Percentiles rank a stretch among this genome's conserved stretches.
phyloP scores from a whole-genome alignment of 2,113 vertebrate species.

The Manacus vitellinus region DNA sequence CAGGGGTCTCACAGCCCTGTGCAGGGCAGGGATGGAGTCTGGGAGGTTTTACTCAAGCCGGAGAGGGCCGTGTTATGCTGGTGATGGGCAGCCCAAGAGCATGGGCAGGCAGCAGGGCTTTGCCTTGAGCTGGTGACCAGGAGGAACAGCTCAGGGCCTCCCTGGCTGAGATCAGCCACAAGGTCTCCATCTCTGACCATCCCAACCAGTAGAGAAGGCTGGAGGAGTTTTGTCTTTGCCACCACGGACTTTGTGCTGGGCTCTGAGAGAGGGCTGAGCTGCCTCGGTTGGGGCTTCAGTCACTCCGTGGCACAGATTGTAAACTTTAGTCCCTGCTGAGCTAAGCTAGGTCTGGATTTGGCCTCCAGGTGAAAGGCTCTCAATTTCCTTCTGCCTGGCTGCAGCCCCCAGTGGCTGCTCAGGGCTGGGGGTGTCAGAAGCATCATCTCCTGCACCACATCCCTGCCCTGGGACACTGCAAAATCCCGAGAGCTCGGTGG shows the following conservation, averaged over 20 bases:
- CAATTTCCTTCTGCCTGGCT: not conserved
- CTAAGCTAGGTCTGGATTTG: not conserved
- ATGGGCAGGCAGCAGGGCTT: not conserved
- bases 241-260: not conserved
- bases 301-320: not conserved
- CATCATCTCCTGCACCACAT: not conserved
- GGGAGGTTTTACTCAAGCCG: not conserved
- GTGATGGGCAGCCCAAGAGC: not conserved
- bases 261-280: not conserved
- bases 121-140: fast-evolving
- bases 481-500: not conserved
- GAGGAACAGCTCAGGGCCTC: not conserved
- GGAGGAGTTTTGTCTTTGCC: not conserved
- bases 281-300: not conserved
- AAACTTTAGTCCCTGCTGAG: conserved; percentile 30
- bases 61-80: not conserved
- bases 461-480: not conserved
- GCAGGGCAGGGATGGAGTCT: not conserved
- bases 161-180: not conserved
- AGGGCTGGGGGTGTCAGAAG: not conserved
- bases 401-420: not conserved
- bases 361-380: not conserved
- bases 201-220: not conserved
- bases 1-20: not conserved
- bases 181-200: not conserved